Evolutionary conservation across 2,113 vertebrate species (phyloP).

Genomic region (Tauraco erythrolophus): DNA sequence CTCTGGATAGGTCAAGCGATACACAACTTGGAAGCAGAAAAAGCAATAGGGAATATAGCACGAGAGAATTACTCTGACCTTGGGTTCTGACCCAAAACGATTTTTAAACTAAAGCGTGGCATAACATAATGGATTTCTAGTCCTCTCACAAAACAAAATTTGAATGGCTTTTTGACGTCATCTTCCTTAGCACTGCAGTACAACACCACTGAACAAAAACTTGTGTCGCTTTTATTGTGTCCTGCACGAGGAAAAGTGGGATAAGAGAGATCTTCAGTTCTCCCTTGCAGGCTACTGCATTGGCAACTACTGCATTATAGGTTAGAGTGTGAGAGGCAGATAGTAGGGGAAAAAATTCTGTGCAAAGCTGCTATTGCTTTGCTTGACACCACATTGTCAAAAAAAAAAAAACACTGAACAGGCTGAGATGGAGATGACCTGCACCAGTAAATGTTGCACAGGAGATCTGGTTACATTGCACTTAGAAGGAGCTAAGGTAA

Average conservation of each 20-base stretch:
- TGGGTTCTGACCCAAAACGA: not conserved
- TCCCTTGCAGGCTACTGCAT: not conserved
- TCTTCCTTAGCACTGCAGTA: not conserved
- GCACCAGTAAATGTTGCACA: not conserved
- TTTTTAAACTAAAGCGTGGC: not conserved
- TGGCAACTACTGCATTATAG: not conserved
- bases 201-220: not conserved
- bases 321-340: not conserved
- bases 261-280: not conserved
- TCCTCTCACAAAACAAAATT: not conserved
- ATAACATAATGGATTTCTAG: not conserved
- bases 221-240: not conserved
- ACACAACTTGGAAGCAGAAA: not conserved
- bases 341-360: not conserved
- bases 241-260: not conserved
- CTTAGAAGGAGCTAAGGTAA: not conserved
- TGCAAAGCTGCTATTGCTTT: not conserved
- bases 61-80: not conserved
- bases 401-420: not conserved
- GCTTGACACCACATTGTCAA: not conserved
- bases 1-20: not conserved
- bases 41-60: not conserved
- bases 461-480: not conserved
- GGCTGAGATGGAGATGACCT: not conserved
- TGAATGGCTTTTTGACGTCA: rapidly evolving